phyloP scores from a whole-genome alignment of 2,113 vertebrate genomes.

The Nothobranchius kuhntae region DNA sequence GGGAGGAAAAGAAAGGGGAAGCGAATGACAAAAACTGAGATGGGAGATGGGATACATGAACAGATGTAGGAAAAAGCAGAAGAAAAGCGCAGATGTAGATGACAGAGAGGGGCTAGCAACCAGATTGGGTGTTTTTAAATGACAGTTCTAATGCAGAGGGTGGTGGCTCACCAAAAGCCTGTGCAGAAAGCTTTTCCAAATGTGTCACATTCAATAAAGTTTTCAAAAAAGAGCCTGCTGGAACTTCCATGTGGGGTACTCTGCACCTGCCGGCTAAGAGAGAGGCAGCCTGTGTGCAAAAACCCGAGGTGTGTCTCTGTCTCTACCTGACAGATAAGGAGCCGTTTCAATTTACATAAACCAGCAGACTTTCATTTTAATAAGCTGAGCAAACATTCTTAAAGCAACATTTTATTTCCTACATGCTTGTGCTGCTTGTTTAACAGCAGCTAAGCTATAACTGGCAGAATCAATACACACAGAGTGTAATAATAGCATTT shows the following conservation, averaged over 20 bases:
- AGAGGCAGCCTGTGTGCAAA: slow-evolving; percentile 4
- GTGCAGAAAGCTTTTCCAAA: slow-evolving; percentile 30
- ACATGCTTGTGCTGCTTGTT: slow-evolving; percentile 19
- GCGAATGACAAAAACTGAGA: slow-evolving; percentile 29
- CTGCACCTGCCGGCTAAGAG: slow-evolving; percentile 4
- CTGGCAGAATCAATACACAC: slow-evolving; percentile 26
- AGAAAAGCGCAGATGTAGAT: slow-evolving; percentile 19
- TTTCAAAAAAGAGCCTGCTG: slow-evolving; percentile 11
- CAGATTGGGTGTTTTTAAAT: slow-evolving; percentile 39
- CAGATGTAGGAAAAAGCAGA: slow-evolving; percentile 12
- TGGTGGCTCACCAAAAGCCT: slow-evolving; percentile 26
- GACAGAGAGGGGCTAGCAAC: slow-evolving; percentile 17
- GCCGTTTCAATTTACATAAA: slow-evolving; percentile 1
- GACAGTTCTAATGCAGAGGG: slow-evolving; percentile 33
- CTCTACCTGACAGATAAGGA: background rate
- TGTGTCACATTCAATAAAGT: slow-evolving; percentile 28
- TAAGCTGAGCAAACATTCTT: background rate
- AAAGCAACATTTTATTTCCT: slow-evolving; percentile 18
- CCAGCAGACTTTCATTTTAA: slow-evolving; percentile 1
- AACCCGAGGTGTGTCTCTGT: slow-evolving; percentile 1
- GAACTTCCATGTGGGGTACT: slow-evolving; percentile 14
- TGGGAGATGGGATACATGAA: slow-evolving; percentile 32
- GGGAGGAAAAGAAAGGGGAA: slow-evolving; percentile 2
- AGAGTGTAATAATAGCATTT: slow-evolving; percentile 15
- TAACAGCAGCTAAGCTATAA: slow-evolving; percentile 14